Percentiles rank a stretch among this genome's conserved stretches.
phyloP scores from a whole-genome alignment of 2,888 invertebrate species.

The Xestia sexstrigata region DNA sequence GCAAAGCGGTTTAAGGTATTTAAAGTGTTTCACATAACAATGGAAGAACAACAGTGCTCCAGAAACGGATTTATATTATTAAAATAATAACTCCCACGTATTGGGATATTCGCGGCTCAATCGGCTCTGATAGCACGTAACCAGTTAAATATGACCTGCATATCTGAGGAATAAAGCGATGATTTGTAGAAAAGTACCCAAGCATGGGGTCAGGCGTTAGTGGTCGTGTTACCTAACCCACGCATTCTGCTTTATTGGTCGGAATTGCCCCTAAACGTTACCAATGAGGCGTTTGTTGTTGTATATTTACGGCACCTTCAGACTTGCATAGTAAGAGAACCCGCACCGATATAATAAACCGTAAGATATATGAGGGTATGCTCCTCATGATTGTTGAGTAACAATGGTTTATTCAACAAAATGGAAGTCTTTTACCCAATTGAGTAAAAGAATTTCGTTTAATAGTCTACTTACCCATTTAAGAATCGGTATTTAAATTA shows the following conservation, averaged over 20 bases:
- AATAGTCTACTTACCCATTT: conserved; percentile 37
- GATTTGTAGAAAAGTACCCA: conserved; percentile 45
- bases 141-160: conserved; percentile 69
- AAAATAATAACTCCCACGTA: conserved; percentile 84
- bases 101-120: conserved; percentile 80
- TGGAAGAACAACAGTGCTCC: conserved; percentile 65
- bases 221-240: conserved; percentile 83
- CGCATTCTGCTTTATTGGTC: conserved; percentile 88
- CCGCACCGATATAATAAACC: conserved; percentile 81
- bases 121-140: conserved; percentile 74
- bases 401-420: conserved; percentile 71
- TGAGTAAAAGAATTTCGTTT: conserved; percentile 68
- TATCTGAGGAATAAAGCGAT: conserved; percentile 57
- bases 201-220: conserved; percentile 71
- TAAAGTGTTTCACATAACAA: conserved; percentile 66
- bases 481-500: conserved; percentile 53
- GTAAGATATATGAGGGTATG: conserved; percentile 79
- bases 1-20: conserved; percentile 52
- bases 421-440: conserved; percentile 71
- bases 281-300: conserved; percentile 88
- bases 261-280: conserved; percentile 89
- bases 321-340: conserved; percentile 78
- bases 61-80: conserved; percentile 76
- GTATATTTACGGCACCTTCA: conserved; percentile 86
- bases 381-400: conserved; percentile 69